A percentile compares a stretch with the other conserved stretches of the same genome.
phyloP scores from a whole-genome alignment of 1,140 invertebrate genomes.

The Drosophila dunni region DNA sequence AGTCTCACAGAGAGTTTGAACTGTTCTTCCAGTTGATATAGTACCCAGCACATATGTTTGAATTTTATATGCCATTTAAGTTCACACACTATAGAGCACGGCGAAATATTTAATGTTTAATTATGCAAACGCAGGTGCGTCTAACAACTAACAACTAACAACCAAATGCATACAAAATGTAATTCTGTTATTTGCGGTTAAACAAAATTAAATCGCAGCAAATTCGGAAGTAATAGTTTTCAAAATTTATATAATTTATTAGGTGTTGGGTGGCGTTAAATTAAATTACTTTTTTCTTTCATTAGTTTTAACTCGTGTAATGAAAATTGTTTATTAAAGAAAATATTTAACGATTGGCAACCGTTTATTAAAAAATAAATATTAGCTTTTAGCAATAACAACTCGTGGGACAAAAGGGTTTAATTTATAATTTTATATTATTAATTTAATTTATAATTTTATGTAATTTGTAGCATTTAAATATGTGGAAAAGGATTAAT shows the following conservation, averaged over 20 bases:
- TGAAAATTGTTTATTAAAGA: too few species aligned
- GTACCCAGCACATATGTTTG: slow-evolving; percentile 1
- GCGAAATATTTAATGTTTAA: slow-evolving; percentile 21
- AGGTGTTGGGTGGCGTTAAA: background rate
- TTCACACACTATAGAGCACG: background rate
- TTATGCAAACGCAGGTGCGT: slow-evolving; percentile 31
- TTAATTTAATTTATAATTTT: too few species aligned
- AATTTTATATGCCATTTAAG: slow-evolving; percentile 9
- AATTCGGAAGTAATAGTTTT: background rate
- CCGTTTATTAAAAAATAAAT: too few species aligned
- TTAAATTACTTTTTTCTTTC: too few species aligned
- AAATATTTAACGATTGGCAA: too few species aligned
- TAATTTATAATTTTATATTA: too few species aligned
- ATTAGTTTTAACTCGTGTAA: too few species aligned
- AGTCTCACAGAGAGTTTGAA: background rate
- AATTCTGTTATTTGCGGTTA: slow-evolving; percentile 17
- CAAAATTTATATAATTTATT: slow-evolving; percentile 8
- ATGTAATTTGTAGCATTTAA: too few species aligned
- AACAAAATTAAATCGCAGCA: slow-evolving; percentile 8
- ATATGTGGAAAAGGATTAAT: too few species aligned
- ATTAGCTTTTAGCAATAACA: too few species aligned
- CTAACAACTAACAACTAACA: slow-evolving; percentile 14
- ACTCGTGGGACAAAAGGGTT: too few species aligned
- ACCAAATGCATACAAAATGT: slow-evolving; percentile 9
- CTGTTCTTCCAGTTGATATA: slow-evolving; percentile 1